Percentiles rank a stretch among this genome's conserved stretches.
Evolutionary conservation across 2,797 vertebrate species (phyloP).

Genomic region (Ctenosaura bakeri): DNA sequence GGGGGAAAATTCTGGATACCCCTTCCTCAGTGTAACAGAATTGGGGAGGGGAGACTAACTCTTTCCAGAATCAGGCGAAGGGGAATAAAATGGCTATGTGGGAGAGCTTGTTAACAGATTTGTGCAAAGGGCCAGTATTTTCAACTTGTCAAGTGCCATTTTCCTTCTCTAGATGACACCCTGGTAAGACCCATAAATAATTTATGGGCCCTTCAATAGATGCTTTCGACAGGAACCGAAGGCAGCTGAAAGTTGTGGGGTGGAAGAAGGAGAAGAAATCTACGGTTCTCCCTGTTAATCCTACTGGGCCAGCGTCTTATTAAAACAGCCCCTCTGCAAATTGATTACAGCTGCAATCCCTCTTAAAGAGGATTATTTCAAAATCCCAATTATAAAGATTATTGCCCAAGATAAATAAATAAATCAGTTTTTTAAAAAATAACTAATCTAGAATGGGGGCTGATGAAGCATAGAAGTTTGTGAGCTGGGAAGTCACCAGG

Average conservation of each 20-base stretch:
- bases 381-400: constrained; percentile 80
- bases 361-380: constrained; percentile 81
- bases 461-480: background rate
- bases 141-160: constrained; percentile 71
- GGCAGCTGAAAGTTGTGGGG: constrained; percentile 32
- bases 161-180: constrained; percentile 68
- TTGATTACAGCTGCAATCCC: constrained; percentile 82
- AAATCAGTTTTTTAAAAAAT: background rate
- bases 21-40: constrained; percentile 42
- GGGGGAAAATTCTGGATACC: constrained; percentile 7
- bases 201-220: constrained; percentile 69
- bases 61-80: constrained; percentile 58
- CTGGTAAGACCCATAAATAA: constrained; percentile 71
- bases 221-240: constrained; percentile 72
- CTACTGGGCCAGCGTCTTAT: constrained; percentile 76
- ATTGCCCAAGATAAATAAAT: constrained; percentile 71
- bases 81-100: constrained; percentile 66
- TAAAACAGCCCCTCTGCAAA: constrained; percentile 77
- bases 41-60: constrained; percentile 36
- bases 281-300: constrained; percentile 75
- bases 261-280: constrained; percentile 53
- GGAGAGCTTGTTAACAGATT: constrained; percentile 76
- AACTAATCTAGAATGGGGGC: background rate
- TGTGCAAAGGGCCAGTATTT: constrained; percentile 73
- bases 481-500: background rate